These are phyloP conservation scores for Leucophenga varia DNA, from an alignment of 1,140 invertebrate genomes.

Conservation along the genomic window DNA sequence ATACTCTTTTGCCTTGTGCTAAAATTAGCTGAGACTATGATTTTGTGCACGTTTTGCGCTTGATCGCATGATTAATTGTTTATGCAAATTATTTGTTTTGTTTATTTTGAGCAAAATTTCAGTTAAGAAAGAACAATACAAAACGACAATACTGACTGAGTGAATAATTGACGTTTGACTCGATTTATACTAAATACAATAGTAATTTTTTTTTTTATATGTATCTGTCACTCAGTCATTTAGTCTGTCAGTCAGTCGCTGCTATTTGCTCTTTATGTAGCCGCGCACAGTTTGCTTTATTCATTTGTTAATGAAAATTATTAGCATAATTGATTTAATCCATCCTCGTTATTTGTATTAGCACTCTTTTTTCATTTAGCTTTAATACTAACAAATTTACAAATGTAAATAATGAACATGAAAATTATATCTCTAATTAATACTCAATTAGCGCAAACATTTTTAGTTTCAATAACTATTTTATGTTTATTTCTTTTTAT, in stretches of 20 bases:
- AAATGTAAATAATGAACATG: neutral
- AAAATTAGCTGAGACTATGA: too few relatives aligned
- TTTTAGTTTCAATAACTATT: too few relatives aligned
- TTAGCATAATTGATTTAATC: slow-evolving; percentile 28
- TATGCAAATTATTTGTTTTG: slow-evolving; percentile 46
- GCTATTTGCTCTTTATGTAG: too few relatives aligned
- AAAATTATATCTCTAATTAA: slow-evolving; percentile 42
- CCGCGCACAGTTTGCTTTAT: too few relatives aligned
- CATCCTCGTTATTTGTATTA: too few relatives aligned
- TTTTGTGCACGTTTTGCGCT: slow-evolving; percentile 46
- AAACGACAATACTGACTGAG: too few relatives aligned
- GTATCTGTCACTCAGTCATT: slow-evolving; percentile 5
- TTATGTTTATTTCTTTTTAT: too few relatives aligned
- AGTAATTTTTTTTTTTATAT: slow-evolving; percentile 14
- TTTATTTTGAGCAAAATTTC: slow-evolving; percentile 25
- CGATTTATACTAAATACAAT: too few relatives aligned
- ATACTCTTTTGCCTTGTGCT: too few relatives aligned
- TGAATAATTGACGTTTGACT: too few relatives aligned
- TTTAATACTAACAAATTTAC: neutral
- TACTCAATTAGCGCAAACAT: slow-evolving; percentile 46
- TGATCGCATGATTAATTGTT: slow-evolving; percentile 48
- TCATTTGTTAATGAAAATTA: too few relatives aligned
- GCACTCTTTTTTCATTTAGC: slow-evolving; percentile 7
- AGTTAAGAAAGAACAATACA: slow-evolving; percentile 1
- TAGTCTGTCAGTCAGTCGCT: slow-evolving; percentile 3